A percentile compares a stretch with the other conserved stretches of the same genome.
phyloP scores from a whole-genome alignment of 1,140 invertebrate genomes.

The Macrotrachela quadricornifera region DNA sequence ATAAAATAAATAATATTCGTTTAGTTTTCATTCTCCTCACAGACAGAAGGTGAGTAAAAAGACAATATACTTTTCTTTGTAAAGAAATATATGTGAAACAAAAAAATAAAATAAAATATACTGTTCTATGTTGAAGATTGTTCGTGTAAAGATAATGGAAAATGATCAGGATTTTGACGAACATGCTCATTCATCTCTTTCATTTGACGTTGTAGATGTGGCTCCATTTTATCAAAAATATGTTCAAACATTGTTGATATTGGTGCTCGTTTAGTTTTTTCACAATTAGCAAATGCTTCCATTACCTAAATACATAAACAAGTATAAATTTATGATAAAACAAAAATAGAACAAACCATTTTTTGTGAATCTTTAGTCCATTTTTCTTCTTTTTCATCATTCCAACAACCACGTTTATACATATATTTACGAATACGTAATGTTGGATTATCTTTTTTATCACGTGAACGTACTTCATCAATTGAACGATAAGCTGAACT shows the following conservation, averaged over 20 bases:
- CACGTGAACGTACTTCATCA: conserved; percentile 54
- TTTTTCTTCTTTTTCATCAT: conserved; percentile 45
- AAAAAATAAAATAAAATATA: too few species aligned
- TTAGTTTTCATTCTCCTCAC: too few species aligned
- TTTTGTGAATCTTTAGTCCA: conserved; percentile 48
- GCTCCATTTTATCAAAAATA: conserved; percentile 65
- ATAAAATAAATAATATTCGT: too few species aligned
- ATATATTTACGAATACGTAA: conserved; percentile 57
- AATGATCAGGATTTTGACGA: conserved; percentile 56
- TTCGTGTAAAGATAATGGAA: conserved; percentile 43
- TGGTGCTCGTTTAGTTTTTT: conserved; percentile 56
- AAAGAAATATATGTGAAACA: too few species aligned
- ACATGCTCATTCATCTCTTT: conserved; percentile 58
- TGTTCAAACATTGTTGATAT: conserved; percentile 72
- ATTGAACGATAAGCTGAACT: conserved; percentile 72
- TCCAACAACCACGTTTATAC: conserved; percentile 53
- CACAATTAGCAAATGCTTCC: conserved; percentile 52
- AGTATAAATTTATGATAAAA: background rate
- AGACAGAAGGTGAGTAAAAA: too few species aligned
- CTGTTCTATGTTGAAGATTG: too few species aligned
- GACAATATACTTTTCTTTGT: too few species aligned
- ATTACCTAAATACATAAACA: conserved; percentile 36
- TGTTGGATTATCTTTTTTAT: conserved; percentile 57
- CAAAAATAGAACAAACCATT: background rate
- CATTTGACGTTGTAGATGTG: conserved; percentile 53